Conservation (phyloP, 2,797 vertebrate species). For the Champsocephalus esox region DNA sequence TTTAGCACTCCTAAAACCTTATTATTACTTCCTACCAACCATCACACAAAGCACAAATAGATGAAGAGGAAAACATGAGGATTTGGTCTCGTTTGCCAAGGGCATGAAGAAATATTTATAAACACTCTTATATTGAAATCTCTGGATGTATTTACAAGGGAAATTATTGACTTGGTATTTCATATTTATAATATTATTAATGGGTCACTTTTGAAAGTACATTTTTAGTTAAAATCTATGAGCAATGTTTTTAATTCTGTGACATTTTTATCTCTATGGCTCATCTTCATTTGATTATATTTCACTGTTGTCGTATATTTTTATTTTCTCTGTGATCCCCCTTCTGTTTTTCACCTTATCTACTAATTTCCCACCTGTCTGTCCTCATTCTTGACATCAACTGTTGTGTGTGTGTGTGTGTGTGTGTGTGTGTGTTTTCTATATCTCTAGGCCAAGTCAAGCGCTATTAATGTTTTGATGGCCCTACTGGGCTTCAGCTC, state of each 20-base stretch:
- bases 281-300: constrained; percentile 6
- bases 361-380: constrained; percentile 12
- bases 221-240: neutral
- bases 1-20: neutral
- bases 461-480: constrained; percentile 65
- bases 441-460: constrained; percentile 43
- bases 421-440: constrained; percentile 11
- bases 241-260: neutral
- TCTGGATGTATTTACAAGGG: neutral
- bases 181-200: neutral
- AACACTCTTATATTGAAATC: neutral
- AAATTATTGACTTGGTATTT: neutral
- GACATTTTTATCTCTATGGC: neutral
- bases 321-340: constrained; percentile 7
- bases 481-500: constrained; percentile 50
- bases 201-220: neutral
- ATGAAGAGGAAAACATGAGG: neutral
- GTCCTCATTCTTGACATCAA: constrained; percentile 29
- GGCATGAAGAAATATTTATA: neutral
- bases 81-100: neutral
- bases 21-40: neutral
- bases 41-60: neutral
- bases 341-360: constrained; percentile 28
- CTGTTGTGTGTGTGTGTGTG: constrained; percentile 19
- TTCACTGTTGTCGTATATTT: constrained; percentile 17